Conservation (phyloP, 2,797 vertebrate genomes). For the Buphagus erythrorhynchus region DNA sequence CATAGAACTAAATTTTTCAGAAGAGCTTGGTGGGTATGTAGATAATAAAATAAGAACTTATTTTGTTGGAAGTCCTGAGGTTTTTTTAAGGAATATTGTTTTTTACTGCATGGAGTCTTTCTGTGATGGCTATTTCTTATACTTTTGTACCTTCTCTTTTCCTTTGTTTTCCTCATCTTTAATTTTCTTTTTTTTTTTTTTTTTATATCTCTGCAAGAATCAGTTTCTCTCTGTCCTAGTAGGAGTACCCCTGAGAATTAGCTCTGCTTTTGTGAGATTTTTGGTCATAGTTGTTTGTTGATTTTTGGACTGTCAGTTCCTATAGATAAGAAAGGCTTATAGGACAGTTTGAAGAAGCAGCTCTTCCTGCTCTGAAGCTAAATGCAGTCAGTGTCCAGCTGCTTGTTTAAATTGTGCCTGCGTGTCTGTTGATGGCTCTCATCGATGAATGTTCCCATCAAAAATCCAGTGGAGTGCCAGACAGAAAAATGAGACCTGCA, state of each 20-base stretch:
- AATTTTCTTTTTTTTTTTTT: neutral
- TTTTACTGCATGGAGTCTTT: neutral
- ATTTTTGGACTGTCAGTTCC: neutral
- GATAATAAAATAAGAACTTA: neutral
- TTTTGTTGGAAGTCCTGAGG: neutral
- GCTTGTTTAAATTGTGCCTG: neutral
- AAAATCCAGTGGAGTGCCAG: neutral
- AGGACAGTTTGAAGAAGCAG: neutral
- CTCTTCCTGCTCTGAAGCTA: neutral
- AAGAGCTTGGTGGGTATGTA: neutral
- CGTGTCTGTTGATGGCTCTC: neutral
- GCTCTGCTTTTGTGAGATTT: neutral
- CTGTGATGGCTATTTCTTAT: neutral
- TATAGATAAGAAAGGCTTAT: neutral
- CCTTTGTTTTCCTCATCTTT: neutral
- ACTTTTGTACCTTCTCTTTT: neutral
- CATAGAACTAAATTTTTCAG: neutral
- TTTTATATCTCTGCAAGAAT: neutral
- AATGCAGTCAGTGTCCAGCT: neutral
- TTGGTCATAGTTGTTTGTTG: neutral
- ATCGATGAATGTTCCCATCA: neutral
- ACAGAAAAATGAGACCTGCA: neutral
- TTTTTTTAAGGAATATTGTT: neutral
- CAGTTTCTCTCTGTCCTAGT: fast-evolving
- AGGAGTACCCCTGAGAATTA: neutral